phyloP scores from a whole-genome alignment of 2,797 vertebrate genomes.

The Etheostoma nigrum region DNA sequence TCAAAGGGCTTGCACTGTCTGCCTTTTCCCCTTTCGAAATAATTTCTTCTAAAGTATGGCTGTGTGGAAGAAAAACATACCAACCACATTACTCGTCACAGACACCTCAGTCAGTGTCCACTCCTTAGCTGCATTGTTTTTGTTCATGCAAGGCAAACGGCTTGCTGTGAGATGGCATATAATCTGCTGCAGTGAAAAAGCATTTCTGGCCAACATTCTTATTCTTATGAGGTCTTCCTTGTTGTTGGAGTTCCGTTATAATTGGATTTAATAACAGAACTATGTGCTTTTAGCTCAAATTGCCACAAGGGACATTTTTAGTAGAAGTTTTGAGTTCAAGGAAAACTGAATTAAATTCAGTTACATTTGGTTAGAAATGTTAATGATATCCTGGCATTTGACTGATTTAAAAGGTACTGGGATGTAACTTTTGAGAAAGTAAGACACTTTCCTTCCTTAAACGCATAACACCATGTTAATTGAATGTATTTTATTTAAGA shows the following conservation, averaged over 20 bases:
- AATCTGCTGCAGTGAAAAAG: slow-evolving; percentile 35
- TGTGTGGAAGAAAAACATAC: slow-evolving; percentile 22
- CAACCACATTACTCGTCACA: slow-evolving; percentile 22
- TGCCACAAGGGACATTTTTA: slow-evolving; percentile 57
- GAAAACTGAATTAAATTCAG: slow-evolving; percentile 22
- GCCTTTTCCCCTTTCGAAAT: slow-evolving; percentile 25
- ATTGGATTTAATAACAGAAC: slow-evolving; percentile 71
- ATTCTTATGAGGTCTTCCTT: slow-evolving; percentile 28
- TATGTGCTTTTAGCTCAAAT: slow-evolving; percentile 58
- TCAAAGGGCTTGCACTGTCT: slow-evolving; percentile 12
- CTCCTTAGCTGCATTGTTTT: slow-evolving; percentile 33
- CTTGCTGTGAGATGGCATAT: slow-evolving; percentile 43
- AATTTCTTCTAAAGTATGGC: slow-evolving; percentile 55
- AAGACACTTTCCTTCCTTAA: not conserved
- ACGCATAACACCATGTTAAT: not conserved
- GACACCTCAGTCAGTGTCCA: slow-evolving; percentile 40
- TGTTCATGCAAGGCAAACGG: slow-evolving; percentile 50
- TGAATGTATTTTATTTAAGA: not conserved
- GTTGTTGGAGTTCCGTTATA: slow-evolving; percentile 42
- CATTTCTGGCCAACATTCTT: slow-evolving; percentile 50
- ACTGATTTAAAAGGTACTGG: not conserved
- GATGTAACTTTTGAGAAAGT: not conserved
- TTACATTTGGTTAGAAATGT: slow-evolving; percentile 3
- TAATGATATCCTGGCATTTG: slow-evolving; percentile 13
- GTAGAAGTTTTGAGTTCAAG: slow-evolving; percentile 45